Base-by-base conservation (phyloP, 2,888 invertebrate genomes). In the Epinotia nisella region DNA sequence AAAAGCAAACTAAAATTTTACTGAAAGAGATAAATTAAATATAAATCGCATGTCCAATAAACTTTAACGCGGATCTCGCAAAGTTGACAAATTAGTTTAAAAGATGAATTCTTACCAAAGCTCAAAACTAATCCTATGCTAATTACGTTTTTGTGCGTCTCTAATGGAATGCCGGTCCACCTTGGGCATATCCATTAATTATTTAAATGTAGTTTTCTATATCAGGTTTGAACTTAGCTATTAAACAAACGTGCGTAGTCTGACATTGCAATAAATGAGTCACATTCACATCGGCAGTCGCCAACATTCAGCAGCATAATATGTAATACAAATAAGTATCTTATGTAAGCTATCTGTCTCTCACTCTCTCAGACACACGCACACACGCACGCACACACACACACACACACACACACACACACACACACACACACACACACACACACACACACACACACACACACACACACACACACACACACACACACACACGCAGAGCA, bases 151-250 rank as follows among this genome's bases (percentile, higher is more conserved):
- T 71, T 71, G 55, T 61, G 19, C 29, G 19, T 67, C 15, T 29
- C 41, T 21, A 55, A 55, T 61, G 45, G 66, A 41, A 61, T 71
- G n/a, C 53, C 17, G 11, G 45, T 58, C 60, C 39, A 53, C 60
- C 71, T 67, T 67, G 66, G 19, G 45, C 24, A 13, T 61, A 71
- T 39, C 35, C 53, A 53, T 64, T n/a, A n/a, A 39, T 17, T 51
- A 53, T 53, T 70, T 41, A 59, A 51, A 60, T 66, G 2, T 67
- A 67, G 45, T 67, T 67, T 71, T 71, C 60, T 67, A 41, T 66
- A 53, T 60, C 45, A 45, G 11, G 35, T 41, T 41, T 53, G 24
- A 60, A 59, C 13, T 39, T 19, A 3, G 39, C 51, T 59, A 15
- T 45, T 66, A 21, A 66, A 66, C 55, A 66, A 66, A 60, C 53